Conservation (phyloP, 2,888 invertebrate species). For the Machimus atricapillus region DNA sequence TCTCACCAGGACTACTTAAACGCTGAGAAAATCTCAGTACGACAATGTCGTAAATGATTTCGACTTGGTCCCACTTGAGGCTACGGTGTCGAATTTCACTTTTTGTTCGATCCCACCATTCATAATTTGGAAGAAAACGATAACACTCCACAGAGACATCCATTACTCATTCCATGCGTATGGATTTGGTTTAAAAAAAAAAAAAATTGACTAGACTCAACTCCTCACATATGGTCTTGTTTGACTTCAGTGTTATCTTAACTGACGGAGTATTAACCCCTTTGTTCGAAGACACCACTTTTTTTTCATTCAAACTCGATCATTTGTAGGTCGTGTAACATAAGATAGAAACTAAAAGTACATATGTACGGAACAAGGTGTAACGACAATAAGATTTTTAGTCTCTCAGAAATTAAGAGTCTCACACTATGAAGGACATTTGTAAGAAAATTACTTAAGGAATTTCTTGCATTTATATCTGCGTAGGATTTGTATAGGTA, state of each 20-base stretch:
- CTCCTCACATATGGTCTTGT: neutral
- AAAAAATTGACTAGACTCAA: neutral
- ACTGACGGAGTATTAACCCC: neutral
- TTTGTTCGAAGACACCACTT: neutral
- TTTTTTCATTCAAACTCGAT: neutral
- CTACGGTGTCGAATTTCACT: neutral
- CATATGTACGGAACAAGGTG: neutral
- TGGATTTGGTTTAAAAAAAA: neutral
- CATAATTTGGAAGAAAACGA: neutral
- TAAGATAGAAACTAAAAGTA: neutral
- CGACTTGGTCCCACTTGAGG: neutral
- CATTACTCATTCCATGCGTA: neutral
- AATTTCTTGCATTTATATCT: too few relatives aligned
- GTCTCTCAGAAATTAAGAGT: too few relatives aligned
- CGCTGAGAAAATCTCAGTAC: neutral
- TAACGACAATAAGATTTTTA: too few relatives aligned
- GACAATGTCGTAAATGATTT: neutral
- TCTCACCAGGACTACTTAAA: neutral
- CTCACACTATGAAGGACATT: too few relatives aligned
- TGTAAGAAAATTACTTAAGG: too few relatives aligned
- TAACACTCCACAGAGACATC: neutral
- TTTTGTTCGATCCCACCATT: neutral
- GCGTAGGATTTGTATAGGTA: too few relatives aligned
- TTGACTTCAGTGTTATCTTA: neutral
- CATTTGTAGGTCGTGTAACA: neutral